A percentile compares a stretch with the other conserved stretches of the same genome.
phyloP scores from a whole-genome alignment of 1,140 invertebrate genomes.

The Vanessa tameamea region DNA sequence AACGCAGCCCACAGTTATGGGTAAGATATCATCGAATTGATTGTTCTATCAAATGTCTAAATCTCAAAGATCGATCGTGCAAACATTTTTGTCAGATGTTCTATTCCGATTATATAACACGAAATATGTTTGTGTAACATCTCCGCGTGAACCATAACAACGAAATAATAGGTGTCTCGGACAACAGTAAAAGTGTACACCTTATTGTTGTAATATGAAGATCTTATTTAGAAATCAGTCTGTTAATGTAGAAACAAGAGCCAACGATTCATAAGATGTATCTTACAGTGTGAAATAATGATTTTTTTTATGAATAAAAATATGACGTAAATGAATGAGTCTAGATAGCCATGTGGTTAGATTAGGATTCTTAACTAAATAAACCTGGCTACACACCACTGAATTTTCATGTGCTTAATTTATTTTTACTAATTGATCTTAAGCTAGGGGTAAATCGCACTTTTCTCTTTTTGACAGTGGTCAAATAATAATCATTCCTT shows the following conservation, averaged over 20 bases:
- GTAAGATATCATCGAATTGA: constrained; percentile 39
- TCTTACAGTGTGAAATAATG: background rate
- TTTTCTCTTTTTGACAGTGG: no score
- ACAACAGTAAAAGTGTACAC: constrained; percentile 7
- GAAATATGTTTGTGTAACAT: constrained; percentile 23
- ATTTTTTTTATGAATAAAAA: no score
- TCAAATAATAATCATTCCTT: no score
- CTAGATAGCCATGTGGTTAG: no score
- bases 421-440: no score
- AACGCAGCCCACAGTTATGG: constrained; percentile 35
- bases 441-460: no score
- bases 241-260: background rate
- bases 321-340: no score
- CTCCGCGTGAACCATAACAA: constrained; percentile 22
- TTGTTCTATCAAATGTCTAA: constrained; percentile 24
- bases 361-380: no score
- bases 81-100: background rate
- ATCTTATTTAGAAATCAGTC: background rate
- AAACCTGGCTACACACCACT: no score
- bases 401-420: no score
- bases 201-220: constrained; percentile 5
- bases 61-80: constrained; percentile 31
- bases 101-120: constrained; percentile 19
- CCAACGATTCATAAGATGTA: background rate
- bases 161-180: constrained; percentile 21